Base-by-base conservation (phyloP, 1,140 invertebrate species). In the Reticulitermes speratus region DNA sequence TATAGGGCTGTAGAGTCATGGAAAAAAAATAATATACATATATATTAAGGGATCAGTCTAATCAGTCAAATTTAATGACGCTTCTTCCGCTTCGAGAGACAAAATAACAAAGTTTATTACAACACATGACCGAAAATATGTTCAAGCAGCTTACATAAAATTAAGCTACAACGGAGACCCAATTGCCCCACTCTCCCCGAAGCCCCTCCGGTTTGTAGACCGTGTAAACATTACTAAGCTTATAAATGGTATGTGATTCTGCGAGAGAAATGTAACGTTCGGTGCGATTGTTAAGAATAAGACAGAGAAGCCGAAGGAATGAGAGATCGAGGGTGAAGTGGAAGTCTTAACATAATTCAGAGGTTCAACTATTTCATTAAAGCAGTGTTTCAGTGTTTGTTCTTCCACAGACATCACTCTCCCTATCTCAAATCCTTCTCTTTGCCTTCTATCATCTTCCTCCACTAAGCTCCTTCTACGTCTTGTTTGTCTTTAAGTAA, bases 321-420 rank as follows among this genome's bases (percentile, higher is more conserved):
- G n/a, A 75, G 65, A 75, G 2, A 75, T 25, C 1, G 25, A 30
- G 25, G 25, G 65, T 38, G 38, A 38, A 5, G 38, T 38, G 5
- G 38, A 16, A 84, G 30, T 84, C 52, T 84, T 84, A 84, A 45
- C 83, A 84, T 84, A 84, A 84, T 86, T 83, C 83, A 86, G 52
- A 52, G 85, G 82, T 82, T 86, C 82, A 83, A 86, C 82, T 86
- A 82, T 82, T 86, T 86, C 81, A 82, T 86, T 86, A 82, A 82
- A 52, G 82, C 45, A 14, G 55, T 59, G 48, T 84, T 84, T 59
- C n/a, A 45, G 25, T 84, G 52, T 84, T 84, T 84, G 45, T 75
- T 75, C 83, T 52, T 84, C 52, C 44, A 9, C 83, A 44, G 11
- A 23, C 83, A 25, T 84, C 44, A 45, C 44, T 44, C 38, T 44